Base-by-base conservation (phyloP, 1,140 invertebrate genomes). In the Microvelia longipes region DNA sequence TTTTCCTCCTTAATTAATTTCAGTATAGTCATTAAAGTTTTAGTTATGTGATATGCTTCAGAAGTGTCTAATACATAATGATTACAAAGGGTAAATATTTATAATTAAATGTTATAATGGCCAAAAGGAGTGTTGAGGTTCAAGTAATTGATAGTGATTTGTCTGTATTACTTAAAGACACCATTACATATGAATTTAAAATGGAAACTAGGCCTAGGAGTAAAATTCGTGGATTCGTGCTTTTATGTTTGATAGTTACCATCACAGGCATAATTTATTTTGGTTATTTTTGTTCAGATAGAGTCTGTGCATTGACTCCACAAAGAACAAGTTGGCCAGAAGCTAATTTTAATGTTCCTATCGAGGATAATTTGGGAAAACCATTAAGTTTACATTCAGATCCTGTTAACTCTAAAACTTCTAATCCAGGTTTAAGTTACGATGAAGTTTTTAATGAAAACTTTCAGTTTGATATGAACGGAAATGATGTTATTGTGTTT, bases 401-500 rank as follows among this genome's bases (percentile, higher is more conserved):
- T 68, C 79, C 80, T 28, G 78, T 79, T 70, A 80, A 80, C 69
- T 70, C 81, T 1, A 79, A 79, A 69, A 79, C 78, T 66, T 76
- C 81, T 28, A 80, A 81, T 70, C 79, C 80, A 25, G 81, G 81
- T 67, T 76, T 83, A 1, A 81, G 81, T 60, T 92, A 92, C 76
- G 90, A 92, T 74, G 90, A 92, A 79, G 87, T 93, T 73, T 83
- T 91, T 24, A 90, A 90, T 75, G 90, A 93, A 78, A 90, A 91
- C 78, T 91, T 90, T 79, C 85, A 88, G 73, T 93, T 93, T 80
- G 89, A 93, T 78, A 90, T 96, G 77, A 88, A 92, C 77, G 90
- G 88, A 5, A 88, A 92, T 75, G 96, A 98, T 83, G 96, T 98
- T 25, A 91, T 99, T 83, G 95, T 99, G 25, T 98, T 98, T 80